These are phyloP conservation scores for Heliconius sara DNA, from an alignment of 2,888 invertebrate genomes.

Conservation along the genomic window DNA sequence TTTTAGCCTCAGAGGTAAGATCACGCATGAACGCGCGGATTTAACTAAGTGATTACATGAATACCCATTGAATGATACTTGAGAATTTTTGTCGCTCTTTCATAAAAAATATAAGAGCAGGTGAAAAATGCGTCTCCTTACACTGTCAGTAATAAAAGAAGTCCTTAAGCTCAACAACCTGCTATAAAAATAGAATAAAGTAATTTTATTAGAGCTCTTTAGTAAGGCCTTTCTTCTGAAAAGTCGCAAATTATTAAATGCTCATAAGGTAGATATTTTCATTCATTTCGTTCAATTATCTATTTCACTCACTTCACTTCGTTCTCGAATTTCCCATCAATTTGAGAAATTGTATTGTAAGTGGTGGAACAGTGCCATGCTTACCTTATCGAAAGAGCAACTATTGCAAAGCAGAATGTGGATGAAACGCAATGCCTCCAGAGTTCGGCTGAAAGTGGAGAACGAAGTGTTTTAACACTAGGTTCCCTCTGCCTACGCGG, in stretches of 20 bases:
- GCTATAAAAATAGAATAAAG: constrained; percentile 24
- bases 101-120: constrained; percentile 40
- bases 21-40: constrained; percentile 41
- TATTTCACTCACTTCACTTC: too few species aligned
- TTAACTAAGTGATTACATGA: constrained; percentile 45
- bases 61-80: constrained; percentile 39
- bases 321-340: too few species aligned
- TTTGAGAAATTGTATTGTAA: too few species aligned
- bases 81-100: constrained; percentile 34
- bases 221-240: neutral
- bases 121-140: constrained; percentile 21
- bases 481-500: too few species aligned
- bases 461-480: too few species aligned
- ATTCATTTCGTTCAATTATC: too few species aligned
- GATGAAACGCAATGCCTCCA: too few species aligned
- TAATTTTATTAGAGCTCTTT: constrained; percentile 7
- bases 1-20: constrained; percentile 30
- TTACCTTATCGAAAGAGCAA: too few species aligned
- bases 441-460: too few species aligned
- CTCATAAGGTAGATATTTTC: neutral
- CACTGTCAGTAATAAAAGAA: constrained; percentile 14
- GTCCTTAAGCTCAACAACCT: constrained; percentile 10
- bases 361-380: too few species aligned
- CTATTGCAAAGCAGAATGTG: too few species aligned
- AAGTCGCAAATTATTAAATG: neutral